These are phyloP conservation scores for Aurelia sp. DNA, from an alignment of 30 jellyfish, hydroid and myxozoan species.

Conservation along the genomic window DNA sequence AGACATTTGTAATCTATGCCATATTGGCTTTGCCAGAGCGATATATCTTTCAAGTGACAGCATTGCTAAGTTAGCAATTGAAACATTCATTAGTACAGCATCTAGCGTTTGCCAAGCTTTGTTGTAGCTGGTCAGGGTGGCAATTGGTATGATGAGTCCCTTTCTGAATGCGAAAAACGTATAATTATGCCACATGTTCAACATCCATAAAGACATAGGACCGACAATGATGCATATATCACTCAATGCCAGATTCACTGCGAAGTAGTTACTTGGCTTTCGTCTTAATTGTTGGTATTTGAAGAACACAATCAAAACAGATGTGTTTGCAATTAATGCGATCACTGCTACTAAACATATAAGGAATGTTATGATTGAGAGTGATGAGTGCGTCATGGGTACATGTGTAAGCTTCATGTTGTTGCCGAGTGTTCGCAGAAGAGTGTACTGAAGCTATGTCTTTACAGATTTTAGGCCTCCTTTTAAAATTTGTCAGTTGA, in stretches of 20 bases:
- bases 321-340: conserved; percentile 29
- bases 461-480: too few relatives aligned
- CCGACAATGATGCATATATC: conserved; percentile 48
- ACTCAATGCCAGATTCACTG: conserved; percentile 41
- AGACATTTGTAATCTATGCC: conserved; percentile 18
- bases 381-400: not conserved
- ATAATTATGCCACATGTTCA: conserved; percentile 37
- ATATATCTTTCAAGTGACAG: conserved; percentile 41
- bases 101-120: conserved; percentile 18
- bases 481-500: too few relatives aligned
- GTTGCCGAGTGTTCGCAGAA: too few relatives aligned
- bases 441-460: too few relatives aligned
- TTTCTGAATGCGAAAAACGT: conserved; percentile 7
- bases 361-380: conserved; percentile 9
- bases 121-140: not conserved
- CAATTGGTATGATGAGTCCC: conserved; percentile 1
- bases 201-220: conserved; percentile 40
- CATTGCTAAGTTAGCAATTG: conserved; percentile 25
- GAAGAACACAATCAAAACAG: conserved; percentile 18
- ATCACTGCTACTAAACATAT: conserved; percentile 12
- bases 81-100: conserved; percentile 24
- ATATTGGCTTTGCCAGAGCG: conserved; percentile 29
- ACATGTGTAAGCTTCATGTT: not conserved
- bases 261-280: conserved; percentile 36
- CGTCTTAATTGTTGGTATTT: conserved; percentile 13